These are phyloP conservation scores for Merops nubicus DNA, from an alignment of 2,113 vertebrate species.

Conservation along the genomic window DNA sequence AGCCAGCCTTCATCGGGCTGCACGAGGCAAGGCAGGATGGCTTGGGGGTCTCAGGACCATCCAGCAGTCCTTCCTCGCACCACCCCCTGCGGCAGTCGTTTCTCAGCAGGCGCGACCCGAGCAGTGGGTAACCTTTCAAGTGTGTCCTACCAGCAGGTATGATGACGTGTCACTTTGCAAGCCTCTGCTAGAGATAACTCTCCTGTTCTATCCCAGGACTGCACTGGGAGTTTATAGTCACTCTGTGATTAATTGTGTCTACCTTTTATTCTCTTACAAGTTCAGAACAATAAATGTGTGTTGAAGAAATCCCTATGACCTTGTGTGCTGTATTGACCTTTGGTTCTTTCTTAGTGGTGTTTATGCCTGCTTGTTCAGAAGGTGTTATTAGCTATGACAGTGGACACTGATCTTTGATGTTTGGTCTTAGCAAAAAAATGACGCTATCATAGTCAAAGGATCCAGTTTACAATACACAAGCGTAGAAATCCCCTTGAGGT, in stretches of 20 bases:
- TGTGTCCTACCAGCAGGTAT: neutral
- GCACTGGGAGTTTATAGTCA: neutral
- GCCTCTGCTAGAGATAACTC: neutral
- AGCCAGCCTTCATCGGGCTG: neutral
- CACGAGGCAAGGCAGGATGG: rapidly evolving
- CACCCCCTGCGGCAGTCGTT: rapidly evolving
- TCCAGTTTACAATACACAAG: neutral
- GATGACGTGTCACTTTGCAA: neutral
- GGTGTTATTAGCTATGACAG: neutral
- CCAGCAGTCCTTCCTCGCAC: rapidly evolving
- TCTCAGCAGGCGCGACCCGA: neutral
- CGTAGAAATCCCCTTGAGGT: neutral
- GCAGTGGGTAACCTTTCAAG: neutral
- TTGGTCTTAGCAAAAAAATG: neutral
- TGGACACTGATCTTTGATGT: neutral
- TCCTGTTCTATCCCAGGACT: neutral
- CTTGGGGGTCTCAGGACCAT: rapidly evolving
- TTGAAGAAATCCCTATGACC: neutral
- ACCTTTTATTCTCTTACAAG: neutral
- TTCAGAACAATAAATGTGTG: neutral
- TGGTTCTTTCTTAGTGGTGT: neutral
- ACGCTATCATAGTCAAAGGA: neutral
- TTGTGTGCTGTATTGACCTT: neutral
- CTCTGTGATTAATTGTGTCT: neutral
- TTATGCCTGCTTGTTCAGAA: neutral